These are phyloP conservation scores for Drosophila setosimentum DNA, from an alignment of 2,888 invertebrate species.

Conservation along the genomic window DNA sequence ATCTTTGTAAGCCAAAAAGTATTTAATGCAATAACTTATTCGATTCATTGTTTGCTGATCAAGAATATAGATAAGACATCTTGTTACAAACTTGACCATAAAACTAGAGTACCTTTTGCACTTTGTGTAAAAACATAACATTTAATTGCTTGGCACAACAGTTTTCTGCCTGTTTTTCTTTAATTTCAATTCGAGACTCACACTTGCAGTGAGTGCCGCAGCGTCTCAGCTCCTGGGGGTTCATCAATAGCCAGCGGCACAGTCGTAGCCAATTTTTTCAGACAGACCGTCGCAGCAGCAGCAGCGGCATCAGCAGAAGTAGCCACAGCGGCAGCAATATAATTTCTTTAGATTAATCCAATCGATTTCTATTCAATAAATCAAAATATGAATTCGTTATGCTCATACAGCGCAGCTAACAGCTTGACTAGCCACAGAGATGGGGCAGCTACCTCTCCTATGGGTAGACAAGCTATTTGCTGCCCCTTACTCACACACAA, in stretches of 20 bases:
- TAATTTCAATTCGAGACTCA: slow-evolving; percentile 68
- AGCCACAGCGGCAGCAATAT: slow-evolving; percentile 56
- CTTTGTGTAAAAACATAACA: slow-evolving; percentile 24
- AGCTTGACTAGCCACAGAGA: slow-evolving; percentile 41
- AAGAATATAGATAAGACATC: not conserved
- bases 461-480: slow-evolving; percentile 24
- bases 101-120: not conserved
- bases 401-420: slow-evolving; percentile 72
- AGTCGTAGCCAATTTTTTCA: slow-evolving; percentile 53
- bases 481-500: slow-evolving; percentile 18
- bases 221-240: slow-evolving; percentile 31
- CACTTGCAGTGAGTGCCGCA: slow-evolving; percentile 15
- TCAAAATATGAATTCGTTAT: slow-evolving; percentile 82
- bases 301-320: slow-evolving; percentile 41
- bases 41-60: too few relatives aligned
- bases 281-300: slow-evolving; percentile 12
- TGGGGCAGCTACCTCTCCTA: slow-evolving; percentile 52
- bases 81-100: not conserved
- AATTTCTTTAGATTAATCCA: slow-evolving; percentile 80
- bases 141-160: slow-evolving; percentile 70
- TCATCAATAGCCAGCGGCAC: slow-evolving; percentile 23
- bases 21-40: too few relatives aligned
- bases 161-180: slow-evolving; percentile 70
- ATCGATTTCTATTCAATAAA: slow-evolving; percentile 83
- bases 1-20: too few relatives aligned